Evolutionary conservation across 2,113 vertebrate genomes (phyloP), one percentile per base, ranked within the genome.

Genomic region (Corythaeola cristata): DNA sequence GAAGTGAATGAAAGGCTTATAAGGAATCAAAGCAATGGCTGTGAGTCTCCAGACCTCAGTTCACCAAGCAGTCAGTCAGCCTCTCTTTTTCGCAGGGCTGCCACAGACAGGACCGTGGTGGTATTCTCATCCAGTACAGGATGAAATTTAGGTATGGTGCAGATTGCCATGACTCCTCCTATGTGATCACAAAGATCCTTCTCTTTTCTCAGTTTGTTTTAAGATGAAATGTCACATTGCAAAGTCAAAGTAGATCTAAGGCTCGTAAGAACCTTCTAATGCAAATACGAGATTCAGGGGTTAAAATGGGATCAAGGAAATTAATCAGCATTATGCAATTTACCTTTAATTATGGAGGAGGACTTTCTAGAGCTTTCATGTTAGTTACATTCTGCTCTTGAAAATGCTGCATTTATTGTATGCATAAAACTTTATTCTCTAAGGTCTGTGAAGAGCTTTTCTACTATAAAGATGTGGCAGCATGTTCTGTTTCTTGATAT

Each of bases 321-420:
- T 83, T 88, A 86, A 91, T 80, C 50, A 94, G 12, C 28, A 60
- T 74, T 83, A 28, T 45, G 19, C 8, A 90, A 88, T 93, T 91
- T 96, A 76, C 28, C 23, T 91, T n/a, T 92, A 32, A 47, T 93
- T 93, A 81, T 14, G 27, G 52, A 74, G 32, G 18, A 91, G 16
- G 8, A 63, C 92, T 88, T 96, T 93, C 72, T 81, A 35, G 59
- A 88, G 37, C 60, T 95, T 95, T 96, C 37, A 53, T 69, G 16
- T 72, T 90, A 64, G 89, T 78, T 95, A 79, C 9, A 59, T 94
- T 85, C 37, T 77, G n/a, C 45, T 33, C 41, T 90, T 94, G 88
- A 88, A 94, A 95, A 88, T 73, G 26, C 24, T 92, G 64, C 63
- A 84, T 81, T 93, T 93, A 74, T 80, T 74, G 9, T 59, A 73